phyloP scores from a whole-genome alignment of 2,888 invertebrate species.

The Arctia plantaginis region DNA sequence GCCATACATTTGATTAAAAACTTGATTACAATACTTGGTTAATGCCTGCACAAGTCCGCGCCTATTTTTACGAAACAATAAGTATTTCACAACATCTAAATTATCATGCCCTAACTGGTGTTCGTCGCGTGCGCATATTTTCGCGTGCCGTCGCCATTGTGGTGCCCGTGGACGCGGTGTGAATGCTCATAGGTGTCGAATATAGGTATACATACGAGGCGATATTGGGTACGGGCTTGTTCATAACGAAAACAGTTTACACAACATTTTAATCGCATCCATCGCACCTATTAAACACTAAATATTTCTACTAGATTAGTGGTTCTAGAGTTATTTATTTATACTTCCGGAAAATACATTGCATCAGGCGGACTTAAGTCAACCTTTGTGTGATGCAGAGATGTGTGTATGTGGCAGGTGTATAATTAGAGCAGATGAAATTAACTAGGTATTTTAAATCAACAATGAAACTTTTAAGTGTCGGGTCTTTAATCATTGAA shows the following conservation, averaged over 20 bases:
- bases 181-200: conserved; percentile 63
- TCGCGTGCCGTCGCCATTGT: conserved; percentile 76
- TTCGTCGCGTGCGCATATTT: conserved; percentile 76
- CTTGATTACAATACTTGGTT: not conserved
- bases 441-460: too few relatives aligned
- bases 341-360: too few relatives aligned
- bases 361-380: too few relatives aligned
- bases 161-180: conserved; percentile 66
- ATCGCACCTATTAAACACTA: too few relatives aligned
- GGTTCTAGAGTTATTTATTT: too few relatives aligned
- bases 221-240: conserved; percentile 13
- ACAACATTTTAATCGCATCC: not conserved
- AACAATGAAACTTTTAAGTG: too few relatives aligned
- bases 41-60: not conserved
- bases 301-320: too few relatives aligned
- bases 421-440: too few relatives aligned
- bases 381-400: too few relatives aligned
- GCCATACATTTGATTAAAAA: not conserved
- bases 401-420: too few relatives aligned
- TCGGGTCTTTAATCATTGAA: too few relatives aligned
- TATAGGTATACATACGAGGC: conserved; percentile 28
- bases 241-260: not conserved
- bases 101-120: conserved; percentile 51
- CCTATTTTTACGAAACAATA: conserved; percentile 40
- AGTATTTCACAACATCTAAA: conserved; percentile 50